These are phyloP conservation scores for Plutella xylostella DNA, from an alignment of 2,888 invertebrate genomes.

Conservation along the genomic window DNA sequence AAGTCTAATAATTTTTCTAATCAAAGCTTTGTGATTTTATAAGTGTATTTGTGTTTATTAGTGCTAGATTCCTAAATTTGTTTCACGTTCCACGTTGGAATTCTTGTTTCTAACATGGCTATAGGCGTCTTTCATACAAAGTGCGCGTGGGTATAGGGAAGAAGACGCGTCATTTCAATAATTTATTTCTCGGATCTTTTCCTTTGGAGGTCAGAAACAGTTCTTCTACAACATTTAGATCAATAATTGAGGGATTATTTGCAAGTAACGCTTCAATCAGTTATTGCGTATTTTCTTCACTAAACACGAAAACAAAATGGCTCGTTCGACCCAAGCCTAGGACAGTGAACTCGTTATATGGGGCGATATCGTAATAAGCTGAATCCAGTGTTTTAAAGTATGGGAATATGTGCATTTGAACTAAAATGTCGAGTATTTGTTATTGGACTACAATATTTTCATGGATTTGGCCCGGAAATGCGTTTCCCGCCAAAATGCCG, in stretches of 20 bases:
- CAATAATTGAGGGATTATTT: constrained; percentile 52
- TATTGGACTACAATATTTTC: constrained; percentile 12
- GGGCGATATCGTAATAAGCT: constrained; percentile 46
- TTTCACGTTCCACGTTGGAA: constrained; percentile 65
- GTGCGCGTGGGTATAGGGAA: constrained; percentile 63
- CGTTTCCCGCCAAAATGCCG: constrained; percentile 69
- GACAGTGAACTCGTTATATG: constrained; percentile 65
- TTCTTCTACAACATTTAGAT: constrained; percentile 62
- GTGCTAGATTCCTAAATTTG: constrained; percentile 37
- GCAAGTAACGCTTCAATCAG: constrained; percentile 53
- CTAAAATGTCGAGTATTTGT: constrained; percentile 16
- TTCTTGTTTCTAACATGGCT: constrained; percentile 67
- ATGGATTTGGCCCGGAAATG: constrained; percentile 25
- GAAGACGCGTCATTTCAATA: constrained; percentile 61
- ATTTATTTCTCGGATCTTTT: constrained; percentile 67
- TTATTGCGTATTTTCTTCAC: constrained; percentile 66
- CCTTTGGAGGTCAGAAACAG: constrained; percentile 50
- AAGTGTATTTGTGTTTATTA: constrained; percentile 39
- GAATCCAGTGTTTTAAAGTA: constrained; percentile 6
- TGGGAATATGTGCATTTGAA: constrained; percentile 11
- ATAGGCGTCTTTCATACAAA: constrained; percentile 61
- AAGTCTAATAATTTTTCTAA: constrained; percentile 54
- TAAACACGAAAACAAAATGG: constrained; percentile 70
- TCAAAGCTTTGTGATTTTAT: constrained; percentile 40
- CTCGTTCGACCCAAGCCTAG: constrained; percentile 65